phyloP scores from a whole-genome alignment of 2,113 vertebrate species.

The Cynocephalus volans region DNA sequence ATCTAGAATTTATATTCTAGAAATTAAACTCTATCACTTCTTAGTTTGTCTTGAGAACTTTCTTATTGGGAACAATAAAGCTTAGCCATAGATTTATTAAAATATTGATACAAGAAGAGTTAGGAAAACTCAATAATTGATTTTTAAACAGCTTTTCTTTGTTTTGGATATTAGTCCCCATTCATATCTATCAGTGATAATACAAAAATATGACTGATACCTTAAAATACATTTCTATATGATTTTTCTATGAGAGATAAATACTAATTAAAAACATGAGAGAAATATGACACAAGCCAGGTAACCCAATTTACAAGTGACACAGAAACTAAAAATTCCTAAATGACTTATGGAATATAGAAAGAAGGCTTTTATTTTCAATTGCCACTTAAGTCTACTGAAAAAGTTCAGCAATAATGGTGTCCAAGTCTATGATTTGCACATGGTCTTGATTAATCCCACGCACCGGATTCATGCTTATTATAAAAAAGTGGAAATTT shows the following conservation, averaged over 20 bases:
- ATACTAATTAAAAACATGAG: slow-evolving; percentile 15
- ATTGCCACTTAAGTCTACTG: background rate
- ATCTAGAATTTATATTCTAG: background rate
- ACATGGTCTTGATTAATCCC: background rate
- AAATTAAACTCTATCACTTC: slow-evolving; percentile 44
- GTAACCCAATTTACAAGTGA: slow-evolving; percentile 41
- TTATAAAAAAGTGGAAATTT: slow-evolving; percentile 46
- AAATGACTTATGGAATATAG: background rate
- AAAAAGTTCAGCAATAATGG: slow-evolving; percentile 6
- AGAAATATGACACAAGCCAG: background rate
- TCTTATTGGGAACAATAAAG: background rate
- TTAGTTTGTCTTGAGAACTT: background rate
- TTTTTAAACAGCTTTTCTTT: slow-evolving; percentile 55
- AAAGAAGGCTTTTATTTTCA: slow-evolving; percentile 38
- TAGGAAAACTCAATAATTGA: slow-evolving; percentile 26
- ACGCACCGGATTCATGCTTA: background rate
- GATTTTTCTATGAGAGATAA: slow-evolving; percentile 23
- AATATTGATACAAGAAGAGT: background rate
- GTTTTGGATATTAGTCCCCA: slow-evolving; percentile 36
- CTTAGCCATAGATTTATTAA: slow-evolving; percentile 29
- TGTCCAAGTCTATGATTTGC: background rate
- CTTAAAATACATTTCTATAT: slow-evolving; percentile 5
- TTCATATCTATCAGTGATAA: slow-evolving; percentile 16
- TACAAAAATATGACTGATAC: slow-evolving; percentile 1
- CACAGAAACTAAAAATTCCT: slow-evolving; percentile 31